phyloP scores from a whole-genome alignment of 2,797 vertebrate species.

The Microctenopoma steveboyesi region DNA sequence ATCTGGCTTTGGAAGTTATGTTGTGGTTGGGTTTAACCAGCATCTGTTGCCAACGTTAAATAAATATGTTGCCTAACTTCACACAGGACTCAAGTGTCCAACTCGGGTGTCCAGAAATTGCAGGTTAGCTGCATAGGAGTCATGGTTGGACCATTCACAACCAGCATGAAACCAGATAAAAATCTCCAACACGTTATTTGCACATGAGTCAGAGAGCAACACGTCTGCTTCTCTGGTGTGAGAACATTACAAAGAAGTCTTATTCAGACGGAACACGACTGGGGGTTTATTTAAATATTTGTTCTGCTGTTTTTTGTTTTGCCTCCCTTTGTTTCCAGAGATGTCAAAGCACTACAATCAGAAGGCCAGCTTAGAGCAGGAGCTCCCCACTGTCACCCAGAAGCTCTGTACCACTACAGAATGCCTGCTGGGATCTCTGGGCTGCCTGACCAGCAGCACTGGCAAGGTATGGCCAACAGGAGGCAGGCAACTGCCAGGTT shows the following conservation, averaged over 20 bases:
- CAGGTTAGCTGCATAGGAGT: no score
- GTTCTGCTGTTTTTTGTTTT: constrained; percentile 1
- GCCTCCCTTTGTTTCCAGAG: constrained; percentile 78
- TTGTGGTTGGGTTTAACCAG: no score
- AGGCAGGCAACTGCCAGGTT: constrained; percentile 57
- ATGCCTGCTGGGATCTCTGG: constrained; percentile 92
- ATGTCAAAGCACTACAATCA: constrained; percentile 96
- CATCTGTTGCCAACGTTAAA: no score
- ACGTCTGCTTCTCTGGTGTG: not conserved
- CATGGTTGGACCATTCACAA: no score
- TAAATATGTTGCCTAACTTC: no score
- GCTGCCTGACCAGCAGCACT: constrained; percentile 89
- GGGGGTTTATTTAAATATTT: constrained; percentile 2
- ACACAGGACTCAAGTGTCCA: no score
- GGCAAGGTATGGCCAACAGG: constrained; percentile 89
- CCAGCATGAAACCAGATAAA: not conserved
- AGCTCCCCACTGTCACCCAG: constrained; percentile 93
- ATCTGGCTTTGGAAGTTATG: no score
- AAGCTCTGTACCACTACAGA: constrained; percentile 96
- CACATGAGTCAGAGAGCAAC: not conserved
- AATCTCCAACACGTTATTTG: constrained; percentile 6
- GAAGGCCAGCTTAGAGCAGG: constrained; percentile 92
- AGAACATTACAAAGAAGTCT: not conserved
- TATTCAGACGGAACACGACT: not conserved
- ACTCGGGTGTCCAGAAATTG: no score